phyloP scores from a whole-genome alignment of 2,113 vertebrate species.

The Cinclus cinclus region DNA sequence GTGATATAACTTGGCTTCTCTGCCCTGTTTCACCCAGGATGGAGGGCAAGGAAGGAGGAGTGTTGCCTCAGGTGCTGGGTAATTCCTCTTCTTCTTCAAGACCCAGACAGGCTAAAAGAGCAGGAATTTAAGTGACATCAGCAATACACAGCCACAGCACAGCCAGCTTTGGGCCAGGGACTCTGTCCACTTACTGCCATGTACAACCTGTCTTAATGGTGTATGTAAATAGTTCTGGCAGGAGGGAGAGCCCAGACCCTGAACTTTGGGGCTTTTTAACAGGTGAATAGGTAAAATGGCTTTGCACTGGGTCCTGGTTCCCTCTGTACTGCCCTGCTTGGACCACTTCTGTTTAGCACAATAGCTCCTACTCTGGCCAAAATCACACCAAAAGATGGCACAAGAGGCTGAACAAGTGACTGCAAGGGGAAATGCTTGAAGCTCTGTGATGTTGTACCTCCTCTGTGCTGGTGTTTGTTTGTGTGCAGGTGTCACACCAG shows the following conservation, averaged over 20 bases:
- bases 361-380: neutral
- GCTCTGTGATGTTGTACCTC: accelerated
- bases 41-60: neutral
- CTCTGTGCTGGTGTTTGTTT: neutral
- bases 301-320: neutral
- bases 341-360: neutral
- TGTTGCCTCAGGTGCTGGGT: neutral
- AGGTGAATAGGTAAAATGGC: neutral
- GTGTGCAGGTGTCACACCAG: accelerated
- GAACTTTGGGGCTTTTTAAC: neutral
- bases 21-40: neutral
- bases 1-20: neutral
- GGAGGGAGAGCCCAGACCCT: neutral
- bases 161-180: neutral
- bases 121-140: neutral
- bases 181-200: neutral
- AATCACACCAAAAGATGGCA: neutral
- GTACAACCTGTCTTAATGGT: neutral
- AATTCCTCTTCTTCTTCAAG: neutral
- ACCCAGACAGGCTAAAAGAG: neutral
- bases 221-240: neutral
- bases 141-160: neutral
- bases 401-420: neutral
- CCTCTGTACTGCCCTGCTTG: neutral
- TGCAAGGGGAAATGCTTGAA: neutral